Conservation (phyloP, 2,797 vertebrate genomes). For the Orientallactaga sibirica region DNA sequence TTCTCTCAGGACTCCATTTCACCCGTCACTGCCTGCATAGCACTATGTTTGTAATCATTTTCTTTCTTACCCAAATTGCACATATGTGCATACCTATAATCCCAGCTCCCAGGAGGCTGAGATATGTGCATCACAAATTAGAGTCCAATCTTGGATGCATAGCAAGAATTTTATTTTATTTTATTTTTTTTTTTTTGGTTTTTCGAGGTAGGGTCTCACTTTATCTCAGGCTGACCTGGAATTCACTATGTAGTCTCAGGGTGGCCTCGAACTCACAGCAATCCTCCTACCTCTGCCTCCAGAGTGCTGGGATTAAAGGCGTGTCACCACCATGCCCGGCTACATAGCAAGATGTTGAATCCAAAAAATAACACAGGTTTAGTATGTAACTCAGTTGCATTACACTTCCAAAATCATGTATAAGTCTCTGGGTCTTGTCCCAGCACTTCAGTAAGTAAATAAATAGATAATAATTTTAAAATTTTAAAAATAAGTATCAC, state of each 20-base stretch:
- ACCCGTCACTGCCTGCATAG: neutral
- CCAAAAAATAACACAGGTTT: neutral
- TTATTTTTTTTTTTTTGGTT: too few species aligned
- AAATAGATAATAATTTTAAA: neutral
- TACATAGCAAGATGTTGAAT: neutral
- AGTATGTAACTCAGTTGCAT: neutral
- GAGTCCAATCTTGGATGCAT: neutral
- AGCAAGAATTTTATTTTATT: neutral
- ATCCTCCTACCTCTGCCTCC: too few species aligned
- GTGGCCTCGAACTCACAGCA: too few species aligned
- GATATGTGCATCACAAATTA: neutral
- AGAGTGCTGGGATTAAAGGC: too few species aligned
- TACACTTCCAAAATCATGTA: neutral
- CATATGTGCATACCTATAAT: neutral
- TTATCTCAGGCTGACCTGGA: too few species aligned
- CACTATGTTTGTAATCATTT: neutral
- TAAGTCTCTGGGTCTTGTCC: neutral
- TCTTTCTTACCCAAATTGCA: neutral
- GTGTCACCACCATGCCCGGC: too few species aligned
- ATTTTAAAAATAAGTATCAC: neutral
- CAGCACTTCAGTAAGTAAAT: neutral
- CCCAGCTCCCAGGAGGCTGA: neutral
- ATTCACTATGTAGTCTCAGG: too few species aligned
- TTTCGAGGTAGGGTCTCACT: too few species aligned
- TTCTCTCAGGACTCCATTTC: neutral